Evolutionary conservation across 2,888 invertebrate species (phyloP).

Genomic region (Hirudinaria manillensis): DNA sequence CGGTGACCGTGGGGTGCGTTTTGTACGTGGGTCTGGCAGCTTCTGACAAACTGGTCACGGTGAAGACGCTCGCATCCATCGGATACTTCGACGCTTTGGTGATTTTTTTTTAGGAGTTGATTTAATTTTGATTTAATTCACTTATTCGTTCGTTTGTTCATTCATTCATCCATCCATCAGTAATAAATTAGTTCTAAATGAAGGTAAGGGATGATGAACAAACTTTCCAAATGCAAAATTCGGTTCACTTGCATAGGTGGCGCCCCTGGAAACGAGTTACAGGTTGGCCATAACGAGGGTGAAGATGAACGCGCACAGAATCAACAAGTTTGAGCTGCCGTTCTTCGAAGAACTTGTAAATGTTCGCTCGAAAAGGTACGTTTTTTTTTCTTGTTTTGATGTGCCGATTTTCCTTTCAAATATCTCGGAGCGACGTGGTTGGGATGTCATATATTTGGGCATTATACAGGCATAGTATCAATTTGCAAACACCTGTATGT

Average conservation of each 20-base stretch:
- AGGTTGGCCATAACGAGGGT: conserved; percentile 46
- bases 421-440: too few relatives aligned
- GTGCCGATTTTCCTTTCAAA: not conserved
- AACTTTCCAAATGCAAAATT: too few relatives aligned
- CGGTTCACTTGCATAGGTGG: conserved; percentile 42
- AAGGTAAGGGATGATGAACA: too few relatives aligned
- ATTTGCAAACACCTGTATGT: too few relatives aligned
- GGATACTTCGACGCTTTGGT: conserved; percentile 42
- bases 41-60: conserved; percentile 38
- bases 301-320: conserved; percentile 47
- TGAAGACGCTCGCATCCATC: conserved; percentile 40
- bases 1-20: conserved; percentile 41
- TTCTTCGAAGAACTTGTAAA: conserved; percentile 49
- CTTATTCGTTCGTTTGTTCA: too few relatives aligned
- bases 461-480: too few relatives aligned
- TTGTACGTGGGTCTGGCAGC: conserved; percentile 38
- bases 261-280: conserved; percentile 47
- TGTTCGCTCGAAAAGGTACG: conserved; percentile 43
- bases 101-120: conserved; percentile 14
- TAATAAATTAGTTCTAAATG: too few relatives aligned
- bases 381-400: not conserved
- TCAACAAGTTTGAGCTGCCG: conserved; percentile 50
- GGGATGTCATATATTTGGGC: too few relatives aligned
- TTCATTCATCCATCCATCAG: too few relatives aligned
- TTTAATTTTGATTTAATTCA: not conserved